Base-by-base conservation (phyloP, 2,888 invertebrate species). In the Latrodectus elegans region DNA sequence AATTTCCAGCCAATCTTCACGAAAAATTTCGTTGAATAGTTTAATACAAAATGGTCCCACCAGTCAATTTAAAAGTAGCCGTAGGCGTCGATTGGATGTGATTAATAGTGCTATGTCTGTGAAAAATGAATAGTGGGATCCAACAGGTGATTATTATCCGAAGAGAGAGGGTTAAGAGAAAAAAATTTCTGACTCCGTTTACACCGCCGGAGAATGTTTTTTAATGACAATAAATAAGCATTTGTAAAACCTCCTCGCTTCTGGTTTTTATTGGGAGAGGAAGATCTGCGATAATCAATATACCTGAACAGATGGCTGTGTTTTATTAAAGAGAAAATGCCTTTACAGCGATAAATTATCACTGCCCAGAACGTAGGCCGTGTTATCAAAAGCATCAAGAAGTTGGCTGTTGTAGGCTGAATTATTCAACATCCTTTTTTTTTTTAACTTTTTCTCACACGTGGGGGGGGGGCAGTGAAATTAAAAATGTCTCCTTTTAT, bases 181-280 rank as follows among this genome's bases (percentile, higher is more conserved):
- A 60, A 55, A 60, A 60, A 60, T 15, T 60, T 8, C n/a, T 12
- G 70, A 70, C 38, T 83, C 52, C 73, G 72, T 51, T 55, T 60
- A 51, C 49, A 73, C 75, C 76, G 53, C 68, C 60, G 26, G 70
- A 64, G 83, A 76, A 60, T 76, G 76, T 83, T 76, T 83, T 83
- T 83, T 83, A 83, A 83, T 76, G 83, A 76, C 76, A 83, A 75
- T 83, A 83, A 83, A 83, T 83, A 75, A 83, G 83, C 83, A 83
- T 83, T 70, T 22, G 64, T 71, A 68, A 83, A 76, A 51, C 76
- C 71, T 70, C 60, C 51, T 76, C 70, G 83, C 76, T 83, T 71
- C 83, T 83, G 83, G 75, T 76, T 76, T 83, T 83, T 71, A 81
- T 81, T 81, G 53, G 22, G 76, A 83, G 71, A 83, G 22, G 73